Evolutionary conservation across 1,140 invertebrate species (phyloP), one percentile per base, ranked within the genome.

Genomic region (Drosophila yakuba): DNA sequence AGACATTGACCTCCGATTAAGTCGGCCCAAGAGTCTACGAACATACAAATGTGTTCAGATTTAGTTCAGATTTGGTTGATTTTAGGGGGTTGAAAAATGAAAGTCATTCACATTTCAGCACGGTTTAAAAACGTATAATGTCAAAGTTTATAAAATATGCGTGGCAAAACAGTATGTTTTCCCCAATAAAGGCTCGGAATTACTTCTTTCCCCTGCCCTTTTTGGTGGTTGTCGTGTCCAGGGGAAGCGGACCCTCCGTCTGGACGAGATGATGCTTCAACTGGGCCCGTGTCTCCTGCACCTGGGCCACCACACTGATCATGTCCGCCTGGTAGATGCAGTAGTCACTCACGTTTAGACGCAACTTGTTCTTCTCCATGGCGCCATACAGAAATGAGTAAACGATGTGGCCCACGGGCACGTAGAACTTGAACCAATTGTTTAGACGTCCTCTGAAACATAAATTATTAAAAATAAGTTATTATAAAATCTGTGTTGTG

Each of bases 401-500:
- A 14, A 83, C 78, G 14, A 91, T 81, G 39, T 90, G 61, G 14
- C 74, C 77, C 17, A 91, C 83, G 2, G 90, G 90, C 36, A 90
- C 59, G 59, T 91, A 91, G 45, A 79, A 91, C 35, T 91, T 91
- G 12, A 91, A 75, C 74, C 80, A 86, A 51, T 86, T 90, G 15
- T 80, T 62, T 7, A 50, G 36, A 4, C 79, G 81, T 17, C 17
- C 51, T 0, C 84, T 82, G 17, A 2, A 63, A 44, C 12, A 14
- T 10, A 28, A 6, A 54, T 54, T 28, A 32, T 32, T 3, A 15
- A 35, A 43, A 39, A 35, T 32, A 17, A 44, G 7, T 4, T 8
- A 4, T 32, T 32, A 32, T 32, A 0, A 32, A 3, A 32, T 32
- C 2, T 2, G 8, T 2, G 7, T 32, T 32, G 8, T 20, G 20